Evolutionary conservation across 1,140 invertebrate species (phyloP).

Genomic region (Triops longicaudatus): DNA sequence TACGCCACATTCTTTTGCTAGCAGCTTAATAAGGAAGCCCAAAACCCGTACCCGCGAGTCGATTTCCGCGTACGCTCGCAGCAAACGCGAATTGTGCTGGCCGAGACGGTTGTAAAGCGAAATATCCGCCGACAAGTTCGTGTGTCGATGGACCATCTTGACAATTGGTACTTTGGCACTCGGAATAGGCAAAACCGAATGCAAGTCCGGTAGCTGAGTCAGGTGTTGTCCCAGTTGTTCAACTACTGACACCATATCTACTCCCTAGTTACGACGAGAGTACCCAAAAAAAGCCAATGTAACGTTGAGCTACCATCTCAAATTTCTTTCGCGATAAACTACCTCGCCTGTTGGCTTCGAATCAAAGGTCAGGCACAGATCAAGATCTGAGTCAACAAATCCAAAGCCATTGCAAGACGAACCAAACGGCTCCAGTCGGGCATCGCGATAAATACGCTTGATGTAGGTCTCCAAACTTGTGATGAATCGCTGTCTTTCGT

Average conservation of each 20-base stretch:
- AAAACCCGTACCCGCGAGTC: conserved; percentile 47
- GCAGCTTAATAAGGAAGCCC: conserved; percentile 50
- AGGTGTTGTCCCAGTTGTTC: neutral
- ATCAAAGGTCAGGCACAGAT: conserved; percentile 51
- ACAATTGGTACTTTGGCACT: conserved; percentile 59
- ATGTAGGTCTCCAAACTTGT: conserved; percentile 40
- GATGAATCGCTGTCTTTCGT: conserved; percentile 37
- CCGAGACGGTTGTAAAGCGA: conserved; percentile 53
- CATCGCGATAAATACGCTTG: conserved; percentile 37
- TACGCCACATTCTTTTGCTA: conserved; percentile 54
- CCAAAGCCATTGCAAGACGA: conserved; percentile 57
- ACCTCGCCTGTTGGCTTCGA: conserved; percentile 36
- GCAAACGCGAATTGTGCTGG: conserved; percentile 48
- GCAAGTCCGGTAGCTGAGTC: neutral
- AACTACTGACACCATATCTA: neutral
- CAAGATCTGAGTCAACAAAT: conserved; percentile 49
- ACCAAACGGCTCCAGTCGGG: conserved; percentile 48
- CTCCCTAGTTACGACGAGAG: neutral
- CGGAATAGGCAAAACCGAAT: conserved; percentile 43
- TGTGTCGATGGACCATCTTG: conserved; percentile 46
- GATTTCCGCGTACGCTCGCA: conserved; percentile 46
- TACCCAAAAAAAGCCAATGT: neutral
- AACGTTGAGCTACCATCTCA: neutral
- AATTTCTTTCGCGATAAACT: conserved; percentile 17
- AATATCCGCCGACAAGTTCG: conserved; percentile 50